Evolutionary conservation across 2,888 invertebrate genomes (phyloP).

Genomic region (Hipparchia sbordonii): DNA sequence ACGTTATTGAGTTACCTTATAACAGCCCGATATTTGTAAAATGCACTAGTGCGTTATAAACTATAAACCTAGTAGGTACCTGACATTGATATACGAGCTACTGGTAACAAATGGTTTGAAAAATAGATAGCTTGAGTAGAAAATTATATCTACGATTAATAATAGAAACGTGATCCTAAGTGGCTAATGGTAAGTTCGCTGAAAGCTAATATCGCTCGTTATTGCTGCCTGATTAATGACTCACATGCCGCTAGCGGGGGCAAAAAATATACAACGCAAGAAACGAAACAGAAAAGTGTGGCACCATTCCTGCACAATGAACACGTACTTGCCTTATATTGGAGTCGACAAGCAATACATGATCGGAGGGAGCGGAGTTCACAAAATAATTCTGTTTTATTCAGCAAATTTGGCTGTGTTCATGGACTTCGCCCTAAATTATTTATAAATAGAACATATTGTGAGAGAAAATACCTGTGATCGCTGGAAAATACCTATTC

Average conservation of each 20-base stretch:
- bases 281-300: constrained; percentile 58
- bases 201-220: constrained; percentile 65
- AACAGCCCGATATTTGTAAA: neutral
- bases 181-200: constrained; percentile 58
- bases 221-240: constrained; percentile 77
- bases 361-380: no score
- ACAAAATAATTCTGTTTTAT: neutral
- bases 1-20: neutral
- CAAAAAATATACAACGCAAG: constrained; percentile 68
- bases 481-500: no score
- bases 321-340: constrained; percentile 5
- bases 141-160: constrained; percentile 45
- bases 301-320: constrained; percentile 28
- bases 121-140: neutral
- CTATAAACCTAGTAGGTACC: neutral
- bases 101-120: neutral
- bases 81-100: neutral
- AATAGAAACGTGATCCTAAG: constrained; percentile 43
- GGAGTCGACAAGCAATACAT: constrained; percentile 1
- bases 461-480: no score
- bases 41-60: neutral
- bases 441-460: neutral
- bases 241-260: constrained; percentile 58
- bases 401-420: neutral
- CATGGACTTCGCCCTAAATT: neutral